Conservation (phyloP, 2,113 vertebrate species). For the Colistium nudipinnis region DNA sequence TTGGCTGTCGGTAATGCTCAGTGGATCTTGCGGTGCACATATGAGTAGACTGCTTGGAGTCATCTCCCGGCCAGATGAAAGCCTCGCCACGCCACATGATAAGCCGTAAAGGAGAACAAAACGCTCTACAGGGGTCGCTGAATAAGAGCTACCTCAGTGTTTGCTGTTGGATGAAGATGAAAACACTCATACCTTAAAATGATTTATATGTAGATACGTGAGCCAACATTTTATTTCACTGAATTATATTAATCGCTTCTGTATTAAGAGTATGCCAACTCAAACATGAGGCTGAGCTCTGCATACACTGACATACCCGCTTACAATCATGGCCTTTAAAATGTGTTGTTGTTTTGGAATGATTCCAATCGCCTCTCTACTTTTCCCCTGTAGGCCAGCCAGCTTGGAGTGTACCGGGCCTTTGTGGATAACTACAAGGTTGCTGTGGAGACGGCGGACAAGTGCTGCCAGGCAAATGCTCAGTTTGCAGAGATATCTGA, state of each 20-base stretch:
- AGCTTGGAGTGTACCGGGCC: constrained; percentile 96
- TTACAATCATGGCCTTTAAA: constrained; percentile 6
- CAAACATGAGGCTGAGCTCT: neutral
- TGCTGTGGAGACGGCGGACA: constrained; percentile 97
- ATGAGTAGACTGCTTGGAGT: constrained; percentile 75
- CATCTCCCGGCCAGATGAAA: constrained; percentile 75
- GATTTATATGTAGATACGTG: constrained; percentile 5
- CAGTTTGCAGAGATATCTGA: constrained; percentile 99
- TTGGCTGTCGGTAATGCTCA: constrained; percentile 54
- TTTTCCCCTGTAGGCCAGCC: constrained; percentile 87
- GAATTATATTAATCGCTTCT: neutral
- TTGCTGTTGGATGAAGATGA: constrained; percentile 39
- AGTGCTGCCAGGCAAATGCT: constrained; percentile 97
- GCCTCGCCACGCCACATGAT: constrained; percentile 65
- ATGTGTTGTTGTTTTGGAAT: neutral
- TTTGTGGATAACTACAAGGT: constrained; percentile 99
- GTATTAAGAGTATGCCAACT: neutral
- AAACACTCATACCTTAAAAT: constrained; percentile 9
- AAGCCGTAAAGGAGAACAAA: constrained; percentile 57
- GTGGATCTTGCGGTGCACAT: constrained; percentile 48
- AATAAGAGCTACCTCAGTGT: constrained; percentile 56
- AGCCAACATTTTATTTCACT: constrained; percentile 8
- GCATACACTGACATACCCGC: neutral
- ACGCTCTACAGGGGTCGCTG: constrained; percentile 49
- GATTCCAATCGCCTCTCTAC: constrained; percentile 15